Percentiles rank a stretch among this genome's conserved stretches.
phyloP scores from a whole-genome alignment of 1,140 invertebrate genomes.

The Calosoma granatense region DNA sequence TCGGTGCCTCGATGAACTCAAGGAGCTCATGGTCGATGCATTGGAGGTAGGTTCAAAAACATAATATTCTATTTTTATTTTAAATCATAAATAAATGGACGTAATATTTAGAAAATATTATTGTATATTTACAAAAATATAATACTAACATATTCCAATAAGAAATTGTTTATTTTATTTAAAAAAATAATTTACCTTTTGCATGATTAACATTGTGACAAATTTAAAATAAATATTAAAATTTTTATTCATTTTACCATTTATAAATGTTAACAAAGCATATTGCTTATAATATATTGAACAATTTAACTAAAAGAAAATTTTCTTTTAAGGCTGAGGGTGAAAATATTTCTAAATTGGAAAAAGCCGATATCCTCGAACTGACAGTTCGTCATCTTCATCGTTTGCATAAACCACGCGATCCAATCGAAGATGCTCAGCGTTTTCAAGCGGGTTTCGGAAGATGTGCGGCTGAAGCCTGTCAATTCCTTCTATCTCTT shows the following conservation, averaged over 20 bases:
- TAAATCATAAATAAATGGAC: too few species aligned
- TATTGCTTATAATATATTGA: too few species aligned
- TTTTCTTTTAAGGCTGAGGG: constrained; percentile 55
- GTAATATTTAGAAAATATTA: not conserved
- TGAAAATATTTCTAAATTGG: constrained; percentile 83
- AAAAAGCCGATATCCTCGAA: constrained; percentile 95
- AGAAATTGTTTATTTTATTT: too few species aligned
- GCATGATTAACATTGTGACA: too few species aligned
- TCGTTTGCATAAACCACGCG: constrained; percentile 63
- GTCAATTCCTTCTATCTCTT: constrained; percentile 54
- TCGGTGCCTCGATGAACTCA: constrained; percentile 84
- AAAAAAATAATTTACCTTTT: too few species aligned
- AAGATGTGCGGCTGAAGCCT: constrained; percentile 85
- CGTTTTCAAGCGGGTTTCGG: constrained; percentile 82
- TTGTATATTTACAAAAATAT: too few species aligned
- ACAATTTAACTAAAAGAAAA: too few species aligned
- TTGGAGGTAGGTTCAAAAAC: constrained; percentile 28
- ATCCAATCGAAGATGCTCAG: constrained; percentile 57
- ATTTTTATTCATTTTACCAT: too few species aligned
- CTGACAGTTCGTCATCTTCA: constrained; percentile 87
- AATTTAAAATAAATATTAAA: not conserved
- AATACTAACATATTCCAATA: too few species aligned
- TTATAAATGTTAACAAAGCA: too few species aligned
- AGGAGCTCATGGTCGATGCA: constrained; percentile 82
- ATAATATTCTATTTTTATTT: too few species aligned